Evolutionary conservation across 2,888 invertebrate species (phyloP), one percentile per base, ranked within the genome.

Genomic region (Leptura quadrifasciata): DNA sequence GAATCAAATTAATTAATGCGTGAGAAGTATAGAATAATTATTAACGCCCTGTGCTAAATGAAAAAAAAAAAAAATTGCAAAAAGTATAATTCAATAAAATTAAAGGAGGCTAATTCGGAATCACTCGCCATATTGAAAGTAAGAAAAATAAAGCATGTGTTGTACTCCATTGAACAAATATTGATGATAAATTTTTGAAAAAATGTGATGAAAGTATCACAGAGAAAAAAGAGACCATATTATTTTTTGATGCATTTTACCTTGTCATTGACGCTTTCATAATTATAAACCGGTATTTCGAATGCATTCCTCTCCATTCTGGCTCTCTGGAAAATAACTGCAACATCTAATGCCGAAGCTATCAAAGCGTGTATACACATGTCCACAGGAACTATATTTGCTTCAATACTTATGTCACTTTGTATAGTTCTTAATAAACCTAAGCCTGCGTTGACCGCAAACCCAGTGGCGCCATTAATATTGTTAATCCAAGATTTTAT

Each of bases 401-500:
- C 96, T 0, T 93, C 92, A 18, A 91, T 91, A 0, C 91, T 89
- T 0, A 90, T 88, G 82, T 95, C 93, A 86, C 95, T 94, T 79
- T 95, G 94, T 90, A 97, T 91, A 0, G 95, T 91, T 52, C 93
- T 91, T 54, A 95, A 86, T 1, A 96, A 92, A 76, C 97, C 97
- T 24, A 94, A 94, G 0, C 95, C 95, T 4, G 94, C 93, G 0
- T 94, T 95, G 10, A 94, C 91, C 79, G 93, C 94, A 55, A 92
- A 91, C 0, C 93, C 97, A 5, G 96, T 96, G 0, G 97, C 96
- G 3, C 97, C 97, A 86, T 97, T 97, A 83, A 95, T 91, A 85
- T 97, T 98, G 89, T 97, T 97, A 18, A 96, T 95, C 97, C 97
- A 98, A 0, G 96, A 96, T 79, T 93, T 90, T 0, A 94, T 89